Conservation (phyloP, 37 sponge, comb jelly and placozoan species). For the Cladorhizidae sp. region DNA sequence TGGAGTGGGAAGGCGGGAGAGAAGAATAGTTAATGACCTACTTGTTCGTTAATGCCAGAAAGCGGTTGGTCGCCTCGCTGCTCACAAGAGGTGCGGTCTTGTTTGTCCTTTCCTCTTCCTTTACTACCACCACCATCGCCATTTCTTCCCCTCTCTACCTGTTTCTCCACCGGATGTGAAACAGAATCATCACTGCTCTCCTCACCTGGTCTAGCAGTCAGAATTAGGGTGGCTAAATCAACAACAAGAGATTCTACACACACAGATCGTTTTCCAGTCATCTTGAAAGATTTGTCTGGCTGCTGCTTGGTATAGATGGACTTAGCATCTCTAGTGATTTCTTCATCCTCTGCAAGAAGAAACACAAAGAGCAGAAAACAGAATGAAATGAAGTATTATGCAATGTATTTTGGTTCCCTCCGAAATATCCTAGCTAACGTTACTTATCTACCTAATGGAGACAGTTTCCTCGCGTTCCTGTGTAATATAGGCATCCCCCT, state of each 20-base stretch:
- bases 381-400: too few relatives aligned
- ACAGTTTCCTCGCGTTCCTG: background rate
- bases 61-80: too few relatives aligned
- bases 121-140: background rate
- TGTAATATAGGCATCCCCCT: constrained; percentile 7
- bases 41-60: too few relatives aligned
- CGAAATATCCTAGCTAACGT: background rate
- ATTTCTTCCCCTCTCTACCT: background rate
- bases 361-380: background rate
- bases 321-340: background rate
- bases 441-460: constrained; percentile 6
- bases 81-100: too few relatives aligned
- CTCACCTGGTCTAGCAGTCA: constrained; percentile 13
- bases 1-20: too few relatives aligned
- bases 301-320: background rate
- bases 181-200: background rate
- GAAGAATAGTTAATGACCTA: too few relatives aligned
- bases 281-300: background rate
- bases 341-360: background rate
- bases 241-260: background rate
- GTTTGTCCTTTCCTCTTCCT: too few relatives aligned
- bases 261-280: too few relatives aligned
- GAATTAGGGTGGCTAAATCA: constrained; percentile 4
- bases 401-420: too few relatives aligned
- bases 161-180: background rate